Base-by-base conservation (phyloP, 2,888 invertebrate genomes). In the Zelleria hepariella region DNA sequence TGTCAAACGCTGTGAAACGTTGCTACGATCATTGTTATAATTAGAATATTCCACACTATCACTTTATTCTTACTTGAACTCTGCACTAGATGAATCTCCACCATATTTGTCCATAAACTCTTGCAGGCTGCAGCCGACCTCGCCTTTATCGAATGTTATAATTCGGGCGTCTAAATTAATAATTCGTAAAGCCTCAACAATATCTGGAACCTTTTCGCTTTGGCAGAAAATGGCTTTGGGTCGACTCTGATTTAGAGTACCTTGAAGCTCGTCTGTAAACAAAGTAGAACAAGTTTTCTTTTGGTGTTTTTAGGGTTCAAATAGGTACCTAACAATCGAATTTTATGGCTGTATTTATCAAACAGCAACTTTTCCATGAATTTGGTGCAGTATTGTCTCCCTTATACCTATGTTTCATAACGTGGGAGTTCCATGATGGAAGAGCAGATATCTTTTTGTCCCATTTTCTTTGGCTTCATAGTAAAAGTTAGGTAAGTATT, bases 211-310 rank as follows among this genome's bases (percentile, higher is more conserved):
- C 62, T 70, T 78, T 1, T 78, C 74, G 20, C 72, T 75, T 60
- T 82, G 79, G 58, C 82, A 83, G 66, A 83, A 82, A 62, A 83
- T 70, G 59, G 78, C 65, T 62, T 77, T 83, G 0, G 84, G 81
- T 42, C 65, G 64, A 49, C 69, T 70, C 15, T 70, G 65, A 2
- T 67, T 66, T 55, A 82, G 80, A 0, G 74, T 70, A 0, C 65
- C 62, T 60, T 70, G 65, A 0, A 83, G 68, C 62, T 84, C 83
- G 4, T 53, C 80, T 80, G 65, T 18, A 32, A 55, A 15, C 10
- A 24, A 55, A 15, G 7, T 48, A 6, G 7, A 21, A 23, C 20
- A 59, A 2, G 15, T 2, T 2, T 23, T 5, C 7, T 7, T 4
- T 7, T 20, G 5, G 2, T 5, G 5, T 23, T 2, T 51, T n/a